Base-by-base conservation (phyloP, 2,888 invertebrate genomes). In the Caenorhabditis plicata region DNA sequence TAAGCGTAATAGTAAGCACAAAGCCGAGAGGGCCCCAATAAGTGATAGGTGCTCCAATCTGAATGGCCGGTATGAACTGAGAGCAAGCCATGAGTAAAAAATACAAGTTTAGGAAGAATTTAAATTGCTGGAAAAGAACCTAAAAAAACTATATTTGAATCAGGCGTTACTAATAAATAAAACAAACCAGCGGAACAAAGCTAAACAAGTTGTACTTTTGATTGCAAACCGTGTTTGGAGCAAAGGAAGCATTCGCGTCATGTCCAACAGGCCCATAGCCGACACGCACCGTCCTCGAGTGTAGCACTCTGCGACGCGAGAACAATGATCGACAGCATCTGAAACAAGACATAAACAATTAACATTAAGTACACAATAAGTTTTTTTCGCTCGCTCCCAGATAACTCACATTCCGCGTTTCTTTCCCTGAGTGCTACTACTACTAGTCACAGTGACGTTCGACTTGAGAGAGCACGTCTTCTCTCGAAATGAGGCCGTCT, bases 1-100 rank as follows among this genome's bases (percentile, higher is more conserved):
- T 90, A 82, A 98, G 87, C 13, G 98, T 98, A 9, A 99, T 93
- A 68, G 90, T 87, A 52, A 99, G 85, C 23, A 99, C 98, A 84
- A 99, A 98, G 75, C 92, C 89, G 81, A 98, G 83, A 39, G 98
- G 98, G 61, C 93, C 96, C 98, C 98, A 99, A 83, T 99, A 99
- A 0, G 98, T 99, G 83, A 96, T 98, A 38, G 96, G 87, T 82
- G 93, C 94, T 2, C 98, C 96, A 78, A 99, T 92, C 74, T 91
- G 87, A 71, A 98, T 89, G 78, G 91, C 92, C 22, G 94, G 92
- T 81, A 99, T 91, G 84, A 99, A 95, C 84, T 99, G 98, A 79
- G 93, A 93, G 48, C 90, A 86, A 0, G 98, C 96, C 96, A 98
- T 96, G 54, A 96, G 86, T 70, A 99, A 85, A 84, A 99, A 99